These are phyloP conservation scores for Procambarus virginalis DNA, from an alignment of 1,140 invertebrate species.

Conservation along the genomic window DNA sequence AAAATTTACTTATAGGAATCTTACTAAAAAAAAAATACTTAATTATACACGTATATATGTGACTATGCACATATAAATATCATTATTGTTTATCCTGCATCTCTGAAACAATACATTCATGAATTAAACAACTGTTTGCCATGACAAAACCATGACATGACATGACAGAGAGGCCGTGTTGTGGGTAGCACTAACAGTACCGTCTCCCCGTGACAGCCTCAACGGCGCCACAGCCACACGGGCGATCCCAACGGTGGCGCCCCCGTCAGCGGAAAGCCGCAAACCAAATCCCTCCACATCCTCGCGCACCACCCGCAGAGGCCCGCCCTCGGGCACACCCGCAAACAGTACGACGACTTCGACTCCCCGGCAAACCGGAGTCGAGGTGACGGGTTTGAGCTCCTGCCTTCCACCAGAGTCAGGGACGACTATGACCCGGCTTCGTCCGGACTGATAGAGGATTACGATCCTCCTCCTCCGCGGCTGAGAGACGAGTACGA, in stretches of 20 bases:
- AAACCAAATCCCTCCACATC: slow-evolving; percentile 5
- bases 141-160: too few relatives aligned
- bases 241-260: slow-evolving; percentile 43
- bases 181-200: slow-evolving; percentile 35
- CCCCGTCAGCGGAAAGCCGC: neutral
- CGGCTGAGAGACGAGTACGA: slow-evolving; percentile 26
- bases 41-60: neutral
- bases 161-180: neutral
- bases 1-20: too few relatives aligned
- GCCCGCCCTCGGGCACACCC: slow-evolving; percentile 14
- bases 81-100: neutral
- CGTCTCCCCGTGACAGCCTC: slow-evolving; percentile 61
- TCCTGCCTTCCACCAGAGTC: slow-evolving; percentile 34
- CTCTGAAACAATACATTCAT: neutral
- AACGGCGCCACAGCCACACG: slow-evolving; percentile 60
- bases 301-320: slow-evolving; percentile 12
- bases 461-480: slow-evolving; percentile 11
- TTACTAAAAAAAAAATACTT: neutral
- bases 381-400: slow-evolving; percentile 29
- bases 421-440: slow-evolving; percentile 34
- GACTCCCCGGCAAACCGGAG: slow-evolving; percentile 2
- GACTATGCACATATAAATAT: neutral
- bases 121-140: neutral
- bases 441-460: slow-evolving; percentile 22
- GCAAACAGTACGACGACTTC: slow-evolving; percentile 41